Evolutionary conservation across 2,888 invertebrate genomes (phyloP), one percentile per base, ranked within the genome.

Genomic region (Lingula anatina): DNA sequence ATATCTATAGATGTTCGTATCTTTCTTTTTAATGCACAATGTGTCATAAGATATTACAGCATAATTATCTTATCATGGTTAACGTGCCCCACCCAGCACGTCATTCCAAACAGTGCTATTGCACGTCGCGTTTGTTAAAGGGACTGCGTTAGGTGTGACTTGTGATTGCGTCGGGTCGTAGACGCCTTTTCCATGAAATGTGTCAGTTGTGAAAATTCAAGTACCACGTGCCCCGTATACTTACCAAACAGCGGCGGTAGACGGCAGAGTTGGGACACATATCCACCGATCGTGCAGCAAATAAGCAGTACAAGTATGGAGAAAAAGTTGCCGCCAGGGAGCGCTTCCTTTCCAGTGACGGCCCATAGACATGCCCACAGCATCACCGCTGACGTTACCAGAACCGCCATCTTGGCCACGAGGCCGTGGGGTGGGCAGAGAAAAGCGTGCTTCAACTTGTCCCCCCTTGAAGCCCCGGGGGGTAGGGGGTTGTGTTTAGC

Each of bases 341-440:
- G n/a, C n/a, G n/a, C n/a, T n/a, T n/a, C n/a, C n/a, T n/a, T n/a
- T n/a, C n/a, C n/a, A 2, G 53, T 54, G 35, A 58, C 36, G 2
- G 53, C 46, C 48, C 53, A 53, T 2, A 58, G 25, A n/a, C 44
- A 9, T 5, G 46, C 54, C 49, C 51, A 58, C 7, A 53, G 35
- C 1, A 58, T 27, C n/a, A 49, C 20, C 21, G 49, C 45, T 35
- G 46, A 44, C n/a, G 56, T 23, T 2, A 46, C 27, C 1, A 51
- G 39, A 9, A 56, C 45, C 12, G 56, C 12, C 3, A 46, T 35
- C 3, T 89, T 83, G n/a, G 49, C 50, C 7, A 59, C 26, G 9
- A 26, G 37, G 1, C 59, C 57, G 41, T 60, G 60, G 20, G 60
- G 60, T 3, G 60, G 60, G 37, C 57, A 59, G 42, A 54, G 35